Evolutionary conservation across 1,140 invertebrate species (phyloP).

Genomic region (Brachionus rubens): DNA sequence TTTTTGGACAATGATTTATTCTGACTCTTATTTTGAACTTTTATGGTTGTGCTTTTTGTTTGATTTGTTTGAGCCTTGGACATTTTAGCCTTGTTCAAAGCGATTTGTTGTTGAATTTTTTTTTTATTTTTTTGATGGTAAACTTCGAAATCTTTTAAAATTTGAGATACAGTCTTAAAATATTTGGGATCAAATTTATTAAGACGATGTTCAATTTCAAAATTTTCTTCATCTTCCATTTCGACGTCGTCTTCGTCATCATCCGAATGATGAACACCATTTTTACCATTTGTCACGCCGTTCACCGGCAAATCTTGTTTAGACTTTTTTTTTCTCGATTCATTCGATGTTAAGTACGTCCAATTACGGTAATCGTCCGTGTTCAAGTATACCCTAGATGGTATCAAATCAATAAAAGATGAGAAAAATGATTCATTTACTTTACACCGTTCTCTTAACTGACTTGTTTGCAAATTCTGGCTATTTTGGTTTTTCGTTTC

Average conservation of each 20-base stretch:
- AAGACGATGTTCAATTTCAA: not conserved
- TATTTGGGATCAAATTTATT: constrained; percentile 40
- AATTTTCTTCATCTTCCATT: not conserved
- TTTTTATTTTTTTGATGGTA: constrained; percentile 38
- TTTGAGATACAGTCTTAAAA: constrained; percentile 38
- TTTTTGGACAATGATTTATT: constrained; percentile 31
- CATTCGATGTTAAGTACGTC: constrained; percentile 7
- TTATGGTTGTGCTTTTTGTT: constrained; percentile 9
- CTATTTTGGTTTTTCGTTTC: not conserved
- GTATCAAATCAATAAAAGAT: constrained; percentile 31
- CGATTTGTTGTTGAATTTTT: constrained; percentile 6
- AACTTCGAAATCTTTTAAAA: constrained; percentile 37
- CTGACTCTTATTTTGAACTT: constrained; percentile 37
- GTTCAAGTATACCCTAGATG: constrained; percentile 34
- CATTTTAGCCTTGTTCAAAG: not conserved
- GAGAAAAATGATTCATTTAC: constrained; percentile 26
- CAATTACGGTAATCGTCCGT: constrained; percentile 27
- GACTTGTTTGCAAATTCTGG: not conserved
- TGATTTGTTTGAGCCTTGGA: not conserved
- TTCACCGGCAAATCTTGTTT: not conserved
- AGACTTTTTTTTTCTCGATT: not conserved
- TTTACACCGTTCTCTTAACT: constrained; percentile 19
- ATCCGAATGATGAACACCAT: not conserved
- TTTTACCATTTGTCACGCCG: not conserved
- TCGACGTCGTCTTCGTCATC: constrained; percentile 21